phyloP scores from a whole-genome alignment of 2,888 invertebrate species.

The Urechis unicinctus region DNA sequence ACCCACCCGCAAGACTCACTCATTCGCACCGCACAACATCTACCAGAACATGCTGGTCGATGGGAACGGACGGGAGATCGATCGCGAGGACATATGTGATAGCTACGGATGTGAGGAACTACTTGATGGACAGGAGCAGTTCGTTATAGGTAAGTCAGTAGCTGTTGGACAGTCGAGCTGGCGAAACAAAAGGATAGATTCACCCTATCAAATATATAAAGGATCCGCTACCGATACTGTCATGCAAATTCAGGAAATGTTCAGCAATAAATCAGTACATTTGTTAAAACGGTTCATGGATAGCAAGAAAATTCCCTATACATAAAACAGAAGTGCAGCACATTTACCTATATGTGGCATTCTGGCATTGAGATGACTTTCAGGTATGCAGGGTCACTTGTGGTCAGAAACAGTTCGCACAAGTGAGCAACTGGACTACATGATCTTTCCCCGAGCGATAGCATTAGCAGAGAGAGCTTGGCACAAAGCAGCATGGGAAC shows the following conservation, averaged over 20 bases:
- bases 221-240: too few relatives aligned
- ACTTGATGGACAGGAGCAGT: too few relatives aligned
- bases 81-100: not conserved
- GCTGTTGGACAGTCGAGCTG: too few relatives aligned
- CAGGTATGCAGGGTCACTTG: constrained; percentile 42
- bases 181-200: too few relatives aligned
- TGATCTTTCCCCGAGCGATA: constrained; percentile 23
- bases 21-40: constrained; percentile 23
- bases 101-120: not conserved
- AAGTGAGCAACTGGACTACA: constrained; percentile 8
- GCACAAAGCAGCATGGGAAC: constrained; percentile 38
- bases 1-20: constrained; percentile 23
- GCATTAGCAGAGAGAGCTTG: constrained; percentile 42
- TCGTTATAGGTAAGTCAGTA: too few relatives aligned
- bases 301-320: too few relatives aligned
- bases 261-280: too few relatives aligned
- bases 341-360: not conserved
- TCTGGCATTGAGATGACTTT: not conserved
- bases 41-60: constrained; percentile 23
- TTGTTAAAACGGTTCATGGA: too few relatives aligned
- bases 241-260: too few relatives aligned
- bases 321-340: not conserved
- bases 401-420: constrained; percentile 32
- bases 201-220: too few relatives aligned
- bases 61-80: not conserved